Evolutionary conservation across 2,888 invertebrate genomes (phyloP).

Genomic region (Acanthosepion lycidas): DNA sequence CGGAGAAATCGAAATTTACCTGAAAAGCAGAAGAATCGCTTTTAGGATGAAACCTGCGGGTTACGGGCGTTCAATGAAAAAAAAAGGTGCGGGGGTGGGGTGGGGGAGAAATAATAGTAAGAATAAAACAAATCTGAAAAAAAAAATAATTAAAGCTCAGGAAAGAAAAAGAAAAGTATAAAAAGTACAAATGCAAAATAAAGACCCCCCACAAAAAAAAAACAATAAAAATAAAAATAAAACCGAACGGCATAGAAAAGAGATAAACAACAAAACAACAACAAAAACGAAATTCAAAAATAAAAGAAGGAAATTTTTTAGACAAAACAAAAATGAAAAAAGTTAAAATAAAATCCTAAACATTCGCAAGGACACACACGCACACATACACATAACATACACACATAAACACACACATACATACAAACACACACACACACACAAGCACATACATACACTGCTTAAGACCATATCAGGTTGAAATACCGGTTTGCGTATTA

Average conservation of each 20-base stretch:
- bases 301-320: too few relatives aligned
- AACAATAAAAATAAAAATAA: not conserved
- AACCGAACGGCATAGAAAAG: not conserved
- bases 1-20: not conserved
- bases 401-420: not conserved
- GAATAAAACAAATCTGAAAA: not conserved
- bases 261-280: not conserved
- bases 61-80: not conserved
- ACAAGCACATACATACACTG: not conserved
- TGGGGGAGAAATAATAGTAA: too few relatives aligned
- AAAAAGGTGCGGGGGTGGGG: too few relatives aligned
- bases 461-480: too few relatives aligned
- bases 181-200: not conserved
- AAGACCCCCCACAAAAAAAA: not conserved
- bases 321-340: too few relatives aligned
- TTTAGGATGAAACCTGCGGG: not conserved
- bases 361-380: too few relatives aligned
- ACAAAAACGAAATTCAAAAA: not conserved
- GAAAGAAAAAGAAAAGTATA: not conserved
- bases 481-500: too few relatives aligned
- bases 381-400: not conserved
- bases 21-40: not conserved
- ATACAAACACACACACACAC: not conserved
- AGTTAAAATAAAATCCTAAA: too few relatives aligned
- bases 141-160: not conserved